Conservation (phyloP, 2,113 vertebrate genomes). For the Setophaga coronata region DNA sequence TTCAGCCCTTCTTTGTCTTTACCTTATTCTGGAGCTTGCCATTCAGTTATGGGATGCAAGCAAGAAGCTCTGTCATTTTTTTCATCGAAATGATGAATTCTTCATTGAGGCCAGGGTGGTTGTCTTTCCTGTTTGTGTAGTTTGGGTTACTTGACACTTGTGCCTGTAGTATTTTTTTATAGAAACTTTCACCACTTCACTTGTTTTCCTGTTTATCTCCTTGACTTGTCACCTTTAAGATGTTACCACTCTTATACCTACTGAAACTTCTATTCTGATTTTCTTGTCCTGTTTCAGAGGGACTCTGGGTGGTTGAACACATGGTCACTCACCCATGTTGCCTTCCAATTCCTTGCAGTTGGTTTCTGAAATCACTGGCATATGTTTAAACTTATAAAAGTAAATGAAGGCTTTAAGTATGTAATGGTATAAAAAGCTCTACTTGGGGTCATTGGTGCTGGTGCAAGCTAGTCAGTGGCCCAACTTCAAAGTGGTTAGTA, state of each 20-base stretch:
- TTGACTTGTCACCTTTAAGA: not conserved
- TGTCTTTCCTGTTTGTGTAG: not conserved
- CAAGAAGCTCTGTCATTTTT: not conserved
- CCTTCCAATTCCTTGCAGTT: not conserved
- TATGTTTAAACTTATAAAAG: conserved; percentile 32
- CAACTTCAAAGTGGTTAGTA: not conserved
- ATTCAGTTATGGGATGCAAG: not conserved
- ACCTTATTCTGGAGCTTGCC: not conserved
- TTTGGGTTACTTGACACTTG: not conserved
- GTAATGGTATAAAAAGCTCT: conserved; percentile 18
- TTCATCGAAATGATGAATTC: not conserved
- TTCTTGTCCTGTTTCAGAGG: not conserved
- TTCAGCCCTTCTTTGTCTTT: not conserved
- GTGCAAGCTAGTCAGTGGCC: not conserved
- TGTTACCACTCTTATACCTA: not conserved
- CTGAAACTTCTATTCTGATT: not conserved
- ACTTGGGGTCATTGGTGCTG: not conserved
- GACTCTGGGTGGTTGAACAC: not conserved
- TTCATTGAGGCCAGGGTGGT: not conserved
- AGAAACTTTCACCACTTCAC: not conserved
- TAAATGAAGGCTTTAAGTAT: conserved; percentile 40
- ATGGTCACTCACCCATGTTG: not conserved
- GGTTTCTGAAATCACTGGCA: conserved; percentile 31
- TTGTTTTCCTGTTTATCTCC: not conserved
- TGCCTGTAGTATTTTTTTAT: not conserved